Percentiles rank a stretch among this genome's conserved stretches.
Conservation (phyloP, 2,797 vertebrate genomes). For the Bovichtus variegatus region DNA sequence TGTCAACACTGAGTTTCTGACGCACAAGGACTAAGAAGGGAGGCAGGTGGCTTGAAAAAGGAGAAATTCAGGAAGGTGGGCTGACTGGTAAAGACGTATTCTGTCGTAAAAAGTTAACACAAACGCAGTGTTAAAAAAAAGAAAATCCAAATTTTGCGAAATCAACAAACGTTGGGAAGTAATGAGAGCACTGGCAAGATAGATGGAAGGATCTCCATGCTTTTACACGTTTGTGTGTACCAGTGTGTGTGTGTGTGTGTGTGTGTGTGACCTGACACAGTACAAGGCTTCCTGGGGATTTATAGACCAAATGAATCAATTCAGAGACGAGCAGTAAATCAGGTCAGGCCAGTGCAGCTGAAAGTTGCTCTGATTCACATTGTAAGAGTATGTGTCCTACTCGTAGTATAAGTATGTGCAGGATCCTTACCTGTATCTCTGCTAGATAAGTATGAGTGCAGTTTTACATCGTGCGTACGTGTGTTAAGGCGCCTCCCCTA, state of each 20-base stretch:
- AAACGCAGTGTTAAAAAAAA: background rate
- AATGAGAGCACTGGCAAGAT: background rate
- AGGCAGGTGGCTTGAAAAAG: background rate
- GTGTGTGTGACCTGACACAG: slow-evolving; percentile 27
- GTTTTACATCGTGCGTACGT: slow-evolving; percentile 8
- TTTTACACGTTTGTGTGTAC: slow-evolving; percentile 5
- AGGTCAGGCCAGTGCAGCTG: slow-evolving; percentile 61
- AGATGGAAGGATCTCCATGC: background rate
- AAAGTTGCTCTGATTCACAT: slow-evolving; percentile 30
- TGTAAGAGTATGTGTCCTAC: slow-evolving; percentile 4
- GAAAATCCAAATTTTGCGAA: background rate
- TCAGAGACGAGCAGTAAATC: slow-evolving; percentile 70
- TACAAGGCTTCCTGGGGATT: slow-evolving; percentile 35
- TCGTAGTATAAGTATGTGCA: slow-evolving; percentile 6
- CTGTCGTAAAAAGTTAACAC: background rate
- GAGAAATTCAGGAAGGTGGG: background rate
- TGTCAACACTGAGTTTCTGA: slow-evolving; percentile 42
- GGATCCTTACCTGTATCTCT: slow-evolving; percentile 11
- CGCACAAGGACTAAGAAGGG: background rate
- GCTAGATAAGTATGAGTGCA: background rate
- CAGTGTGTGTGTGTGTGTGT: slow-evolving; percentile 12
- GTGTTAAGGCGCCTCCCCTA: too few relatives aligned
- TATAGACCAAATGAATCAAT: slow-evolving; percentile 72
- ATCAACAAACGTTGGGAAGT: background rate
- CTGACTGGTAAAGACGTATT: background rate